Evolutionary conservation across 2,797 vertebrate genomes (phyloP).

Genomic region (Centropyge bicolor): DNA sequence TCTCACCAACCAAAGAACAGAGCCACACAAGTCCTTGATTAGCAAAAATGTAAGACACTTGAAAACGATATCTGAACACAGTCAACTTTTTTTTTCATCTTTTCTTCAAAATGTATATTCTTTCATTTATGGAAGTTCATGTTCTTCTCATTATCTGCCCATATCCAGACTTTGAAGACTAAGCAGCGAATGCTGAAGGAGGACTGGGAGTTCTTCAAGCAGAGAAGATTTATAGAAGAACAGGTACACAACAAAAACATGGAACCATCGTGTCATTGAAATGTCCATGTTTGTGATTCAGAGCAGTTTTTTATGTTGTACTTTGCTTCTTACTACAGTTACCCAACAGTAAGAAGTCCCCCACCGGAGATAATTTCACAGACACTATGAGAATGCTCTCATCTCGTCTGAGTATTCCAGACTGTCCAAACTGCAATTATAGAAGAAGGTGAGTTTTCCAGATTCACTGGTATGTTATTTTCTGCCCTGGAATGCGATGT

Average conservation of each 20-base stretch:
- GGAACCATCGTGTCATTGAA: background rate
- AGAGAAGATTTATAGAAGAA: slow-evolving; percentile 94
- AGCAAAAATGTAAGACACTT: slow-evolving; percentile 85
- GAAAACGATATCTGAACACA: background rate
- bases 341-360: slow-evolving; percentile 91
- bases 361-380: slow-evolving; percentile 92
- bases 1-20: slow-evolving; percentile 85
- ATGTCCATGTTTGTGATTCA: background rate
- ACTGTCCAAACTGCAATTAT: slow-evolving; percentile 99
- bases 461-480: slow-evolving; percentile 7
- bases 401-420: slow-evolving; percentile 93
- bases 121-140: background rate
- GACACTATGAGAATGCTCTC: slow-evolving; percentile 97
- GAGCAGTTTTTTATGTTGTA: background rate
- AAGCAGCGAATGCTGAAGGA: slow-evolving; percentile 95
- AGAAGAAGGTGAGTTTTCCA: slow-evolving; percentile 89
- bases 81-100: background rate
- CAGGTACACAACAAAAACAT: slow-evolving; percentile 84
- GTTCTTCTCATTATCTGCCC: slow-evolving; percentile 3
- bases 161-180: slow-evolving; percentile 91
- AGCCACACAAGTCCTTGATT: slow-evolving; percentile 87
- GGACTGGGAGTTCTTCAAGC: slow-evolving; percentile 97
- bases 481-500: background rate
- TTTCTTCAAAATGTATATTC: too few relatives aligned
- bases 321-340: slow-evolving; percentile 80